A percentile compares a stretch with the other conserved stretches of the same genome.
Evolutionary conservation across 2,888 invertebrate genomes (phyloP).

Genomic region (Ophonus ardosiacus): DNA sequence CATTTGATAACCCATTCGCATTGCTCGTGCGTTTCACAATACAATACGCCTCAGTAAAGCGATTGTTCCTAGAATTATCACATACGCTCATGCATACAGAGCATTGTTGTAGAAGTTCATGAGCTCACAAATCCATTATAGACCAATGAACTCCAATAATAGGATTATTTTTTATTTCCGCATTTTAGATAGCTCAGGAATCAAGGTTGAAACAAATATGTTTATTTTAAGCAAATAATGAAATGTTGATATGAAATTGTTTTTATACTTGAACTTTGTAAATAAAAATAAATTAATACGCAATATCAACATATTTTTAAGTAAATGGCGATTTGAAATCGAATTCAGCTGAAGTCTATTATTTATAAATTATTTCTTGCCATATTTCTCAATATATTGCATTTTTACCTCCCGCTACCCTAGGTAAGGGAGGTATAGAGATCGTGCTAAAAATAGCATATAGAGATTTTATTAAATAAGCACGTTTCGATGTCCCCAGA

Average conservation of each 20-base stretch:
- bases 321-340: neutral
- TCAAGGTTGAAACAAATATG: neutral
- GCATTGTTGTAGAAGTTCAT: neutral
- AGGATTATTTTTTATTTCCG: slow-evolving; percentile 3
- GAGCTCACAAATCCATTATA: neutral
- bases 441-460: too few species aligned
- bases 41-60: neutral
- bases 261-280: neutral
- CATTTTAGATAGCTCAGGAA: slow-evolving; percentile 1
- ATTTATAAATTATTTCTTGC: too few species aligned
- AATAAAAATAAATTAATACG: neutral
- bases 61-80: slow-evolving; percentile 10
- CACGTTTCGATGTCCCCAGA: too few species aligned
- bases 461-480: too few species aligned
- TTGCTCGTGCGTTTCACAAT: neutral
- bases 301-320: neutral
- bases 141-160: slow-evolving; percentile 8
- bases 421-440: too few species aligned
- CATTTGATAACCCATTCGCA: neutral
- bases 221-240: neutral
- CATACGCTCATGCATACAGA: slow-evolving; percentile 14
- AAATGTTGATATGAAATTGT: neutral
- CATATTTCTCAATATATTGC: too few species aligned
- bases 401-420: too few species aligned
- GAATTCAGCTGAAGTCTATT: too few species aligned